Percentiles rank a stretch among this genome's conserved stretches.
phyloP scores from a whole-genome alignment of 2,113 vertebrate genomes.

The Passer montanus region DNA sequence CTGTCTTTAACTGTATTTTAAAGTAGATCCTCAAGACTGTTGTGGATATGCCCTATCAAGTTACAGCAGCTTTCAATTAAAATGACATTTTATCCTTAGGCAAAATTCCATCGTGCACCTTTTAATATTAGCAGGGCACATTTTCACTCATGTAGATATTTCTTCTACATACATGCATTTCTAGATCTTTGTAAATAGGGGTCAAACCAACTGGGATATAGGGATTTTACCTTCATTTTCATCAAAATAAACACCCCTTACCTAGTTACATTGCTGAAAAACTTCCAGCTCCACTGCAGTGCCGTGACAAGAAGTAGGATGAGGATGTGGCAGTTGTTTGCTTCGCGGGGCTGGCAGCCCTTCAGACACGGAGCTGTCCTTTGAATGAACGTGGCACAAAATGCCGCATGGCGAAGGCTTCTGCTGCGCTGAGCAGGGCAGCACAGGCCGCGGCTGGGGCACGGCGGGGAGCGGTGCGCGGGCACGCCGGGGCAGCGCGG shows the following conservation, averaged over 20 bases:
- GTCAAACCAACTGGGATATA: slow-evolving; percentile 27
- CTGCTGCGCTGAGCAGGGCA: background rate
- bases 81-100: slow-evolving; percentile 64
- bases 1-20: slow-evolving; percentile 59
- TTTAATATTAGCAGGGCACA: slow-evolving; percentile 44
- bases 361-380: background rate
- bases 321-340: background rate
- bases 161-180: background rate
- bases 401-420: background rate
- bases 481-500: background rate
- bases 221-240: background rate
- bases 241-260: background rate
- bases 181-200: slow-evolving; percentile 13
- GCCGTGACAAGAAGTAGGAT: background rate
- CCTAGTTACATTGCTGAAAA: background rate
- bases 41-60: slow-evolving; percentile 65
- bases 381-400: background rate
- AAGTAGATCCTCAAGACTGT: slow-evolving; percentile 50
- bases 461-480: background rate
- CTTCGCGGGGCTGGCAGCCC: background rate
- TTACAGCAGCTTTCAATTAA: slow-evolving; percentile 70
- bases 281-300: background rate
- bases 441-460: background rate
- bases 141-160: slow-evolving; percentile 29
- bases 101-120: slow-evolving; percentile 55